A percentile compares a stretch with the other conserved stretches of the same genome.
Conservation (phyloP, 2,888 invertebrate genomes). For the Drosophila subsilvestris region DNA sequence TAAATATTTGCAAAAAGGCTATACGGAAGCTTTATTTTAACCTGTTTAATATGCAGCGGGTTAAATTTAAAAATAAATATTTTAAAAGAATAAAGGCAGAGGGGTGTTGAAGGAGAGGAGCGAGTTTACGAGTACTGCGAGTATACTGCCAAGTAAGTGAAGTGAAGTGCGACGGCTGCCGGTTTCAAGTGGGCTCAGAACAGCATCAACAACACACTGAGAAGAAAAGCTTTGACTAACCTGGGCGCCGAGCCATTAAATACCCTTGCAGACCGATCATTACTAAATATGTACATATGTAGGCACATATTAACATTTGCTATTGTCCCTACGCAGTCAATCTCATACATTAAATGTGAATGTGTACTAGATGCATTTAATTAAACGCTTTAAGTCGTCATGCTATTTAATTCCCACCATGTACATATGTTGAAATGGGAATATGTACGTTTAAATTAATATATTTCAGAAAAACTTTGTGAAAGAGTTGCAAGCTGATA, state of each 20-base stretch:
- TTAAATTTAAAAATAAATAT: constrained; percentile 49
- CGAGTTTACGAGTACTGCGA: constrained; percentile 19
- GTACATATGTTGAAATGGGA: no score
- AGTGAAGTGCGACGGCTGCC: constrained; percentile 75
- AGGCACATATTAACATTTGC: not conserved
- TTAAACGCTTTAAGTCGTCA: no score
- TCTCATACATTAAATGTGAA: no score
- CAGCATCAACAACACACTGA: constrained; percentile 39
- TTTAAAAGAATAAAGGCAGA: constrained; percentile 56
- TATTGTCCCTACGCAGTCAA: no score
- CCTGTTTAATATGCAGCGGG: constrained; percentile 46
- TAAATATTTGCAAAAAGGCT: constrained; percentile 78
- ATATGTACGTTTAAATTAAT: no score
- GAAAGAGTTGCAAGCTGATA: no score
- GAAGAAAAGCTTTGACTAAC: not conserved
- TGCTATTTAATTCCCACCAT: no score
- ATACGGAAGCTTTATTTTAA: constrained; percentile 72
- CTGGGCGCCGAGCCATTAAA: not conserved
- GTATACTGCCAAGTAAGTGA: constrained; percentile 66
- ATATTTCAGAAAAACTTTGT: no score
- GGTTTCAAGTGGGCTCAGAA: constrained; percentile 61
- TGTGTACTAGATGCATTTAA: not conserved
- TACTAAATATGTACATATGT: no score
- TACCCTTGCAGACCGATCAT: not conserved
- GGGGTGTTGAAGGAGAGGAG: constrained; percentile 4